Conservation (phyloP, 2,888 invertebrate genomes). For the Subacronicta megacephala region DNA sequence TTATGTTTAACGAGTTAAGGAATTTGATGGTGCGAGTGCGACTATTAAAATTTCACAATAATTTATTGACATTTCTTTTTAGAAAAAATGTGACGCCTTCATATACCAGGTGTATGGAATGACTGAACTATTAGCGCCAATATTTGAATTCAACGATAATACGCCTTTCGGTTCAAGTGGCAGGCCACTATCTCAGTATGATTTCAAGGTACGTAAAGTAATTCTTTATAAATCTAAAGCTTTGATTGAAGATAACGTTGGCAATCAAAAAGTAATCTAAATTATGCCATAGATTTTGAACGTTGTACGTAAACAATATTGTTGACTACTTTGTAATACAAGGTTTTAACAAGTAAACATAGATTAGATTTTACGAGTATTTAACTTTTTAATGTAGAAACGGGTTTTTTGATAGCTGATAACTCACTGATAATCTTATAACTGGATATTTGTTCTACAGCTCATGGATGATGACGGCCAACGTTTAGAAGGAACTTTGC, state of each 20-base stretch:
- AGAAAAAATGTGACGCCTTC: slow-evolving; percentile 61
- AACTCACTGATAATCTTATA: neutral
- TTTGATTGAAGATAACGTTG: neutral
- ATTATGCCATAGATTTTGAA: neutral
- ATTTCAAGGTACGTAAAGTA: slow-evolving; percentile 59
- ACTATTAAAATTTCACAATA: no score
- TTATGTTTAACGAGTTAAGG: no score
- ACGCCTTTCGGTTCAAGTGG: slow-evolving; percentile 69
- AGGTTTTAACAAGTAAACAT: no score
- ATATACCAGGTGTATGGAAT: slow-evolving; percentile 68
- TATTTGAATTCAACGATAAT: slow-evolving; percentile 60
- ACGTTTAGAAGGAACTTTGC: slow-evolving; percentile 49
- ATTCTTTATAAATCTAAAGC: neutral
- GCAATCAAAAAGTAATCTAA: neutral
- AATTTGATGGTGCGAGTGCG: no score
- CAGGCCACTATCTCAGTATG: slow-evolving; percentile 56
- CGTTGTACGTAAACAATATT: neutral
- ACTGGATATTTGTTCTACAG: slow-evolving; percentile 37
- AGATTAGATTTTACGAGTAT: no score
- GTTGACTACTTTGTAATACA: no score
- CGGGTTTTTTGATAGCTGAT: no score
- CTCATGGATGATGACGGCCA: slow-evolving; percentile 59
- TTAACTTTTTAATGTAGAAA: no score
- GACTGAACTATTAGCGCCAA: slow-evolving; percentile 69
- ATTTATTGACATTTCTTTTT: no score